These are phyloP conservation scores for Oplegnathus fasciatus DNA, from an alignment of 2,113 vertebrate species.

Conservation along the genomic window DNA sequence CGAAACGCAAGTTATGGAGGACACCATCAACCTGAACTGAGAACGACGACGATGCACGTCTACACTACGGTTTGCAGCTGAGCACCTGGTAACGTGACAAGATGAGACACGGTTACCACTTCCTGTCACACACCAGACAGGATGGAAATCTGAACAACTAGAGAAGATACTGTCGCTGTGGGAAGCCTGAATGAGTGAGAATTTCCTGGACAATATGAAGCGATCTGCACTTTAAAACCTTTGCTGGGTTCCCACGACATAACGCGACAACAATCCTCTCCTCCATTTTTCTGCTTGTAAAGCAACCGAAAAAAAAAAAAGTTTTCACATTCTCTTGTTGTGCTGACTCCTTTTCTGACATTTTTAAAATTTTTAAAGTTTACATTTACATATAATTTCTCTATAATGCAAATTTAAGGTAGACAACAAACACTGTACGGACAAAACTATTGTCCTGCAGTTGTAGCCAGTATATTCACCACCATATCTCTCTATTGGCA, in stretches of 20 bases:
- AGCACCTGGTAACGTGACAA: conserved; percentile 48
- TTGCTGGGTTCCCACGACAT: conserved; percentile 1
- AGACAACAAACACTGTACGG: not conserved
- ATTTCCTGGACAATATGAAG: conserved; percentile 22
- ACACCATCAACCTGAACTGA: conserved; percentile 4
- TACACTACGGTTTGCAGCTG: not conserved
- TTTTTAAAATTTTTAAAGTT: not conserved
- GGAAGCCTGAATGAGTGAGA: conserved; percentile 9
- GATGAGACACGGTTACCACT: conserved; percentile 13
- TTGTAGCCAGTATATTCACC: not conserved
- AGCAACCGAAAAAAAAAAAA: not conserved
- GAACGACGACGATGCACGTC: not conserved
- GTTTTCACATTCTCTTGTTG: conserved; percentile 27
- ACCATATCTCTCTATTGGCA: not conserved
- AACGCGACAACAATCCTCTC: not conserved
- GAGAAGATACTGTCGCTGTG: not conserved
- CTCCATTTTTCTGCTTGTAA: conserved; percentile 16
- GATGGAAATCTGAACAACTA: conserved; percentile 7
- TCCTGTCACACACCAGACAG: conserved; percentile 49
- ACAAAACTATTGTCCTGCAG: not conserved
- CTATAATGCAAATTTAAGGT: not conserved
- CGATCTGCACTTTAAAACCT: conserved; percentile 20
- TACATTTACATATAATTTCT: not conserved
- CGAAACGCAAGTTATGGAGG: conserved; percentile 20
- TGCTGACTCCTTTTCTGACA: conserved; percentile 36